phyloP scores from a whole-genome alignment of 1,140 invertebrate genomes.

The Heliconius eleuchia region DNA sequence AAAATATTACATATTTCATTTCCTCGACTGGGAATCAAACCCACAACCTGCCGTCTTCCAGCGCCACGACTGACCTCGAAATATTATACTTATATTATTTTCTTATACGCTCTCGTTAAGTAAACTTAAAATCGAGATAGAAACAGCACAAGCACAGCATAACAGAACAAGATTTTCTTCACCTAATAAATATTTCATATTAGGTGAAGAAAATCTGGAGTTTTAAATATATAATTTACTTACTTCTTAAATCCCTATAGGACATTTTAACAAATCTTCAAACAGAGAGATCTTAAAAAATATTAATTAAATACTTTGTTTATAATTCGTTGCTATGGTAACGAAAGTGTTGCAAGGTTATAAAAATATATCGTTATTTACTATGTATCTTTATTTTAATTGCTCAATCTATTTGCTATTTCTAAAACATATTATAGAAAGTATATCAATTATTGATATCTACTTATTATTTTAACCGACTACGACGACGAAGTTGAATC shows the following conservation, averaged over 20 bases:
- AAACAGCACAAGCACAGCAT: neutral
- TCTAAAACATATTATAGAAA: too few species aligned
- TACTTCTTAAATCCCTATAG: slow-evolving; percentile 82
- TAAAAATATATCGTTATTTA: neutral
- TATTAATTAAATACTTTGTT: neutral
- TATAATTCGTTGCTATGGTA: slow-evolving; percentile 19
- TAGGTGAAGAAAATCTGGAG: too few species aligned
- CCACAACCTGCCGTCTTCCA: too few species aligned
- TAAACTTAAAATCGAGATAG: too few species aligned
- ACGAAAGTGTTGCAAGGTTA: neutral
- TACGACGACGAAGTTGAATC: too few species aligned
- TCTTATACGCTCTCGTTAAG: too few species aligned
- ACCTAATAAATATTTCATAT: neutral
- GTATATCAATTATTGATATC: too few species aligned
- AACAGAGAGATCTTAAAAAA: neutral
- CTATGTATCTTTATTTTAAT: neutral
- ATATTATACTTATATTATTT: too few species aligned
- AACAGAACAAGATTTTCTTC: neutral
- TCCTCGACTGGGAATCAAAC: too few species aligned
- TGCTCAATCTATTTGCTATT: neutral
- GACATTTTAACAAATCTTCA: slow-evolving; percentile 67
- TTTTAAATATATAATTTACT: slow-evolving; percentile 43
- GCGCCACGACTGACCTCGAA: too few species aligned
- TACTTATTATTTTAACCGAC: too few species aligned
- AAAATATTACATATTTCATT: too few species aligned